Percentiles rank a stretch among this genome's conserved stretches.
Evolutionary conservation across 2,888 invertebrate genomes (phyloP).

Genomic region (Allolobophora icterica): DNA sequence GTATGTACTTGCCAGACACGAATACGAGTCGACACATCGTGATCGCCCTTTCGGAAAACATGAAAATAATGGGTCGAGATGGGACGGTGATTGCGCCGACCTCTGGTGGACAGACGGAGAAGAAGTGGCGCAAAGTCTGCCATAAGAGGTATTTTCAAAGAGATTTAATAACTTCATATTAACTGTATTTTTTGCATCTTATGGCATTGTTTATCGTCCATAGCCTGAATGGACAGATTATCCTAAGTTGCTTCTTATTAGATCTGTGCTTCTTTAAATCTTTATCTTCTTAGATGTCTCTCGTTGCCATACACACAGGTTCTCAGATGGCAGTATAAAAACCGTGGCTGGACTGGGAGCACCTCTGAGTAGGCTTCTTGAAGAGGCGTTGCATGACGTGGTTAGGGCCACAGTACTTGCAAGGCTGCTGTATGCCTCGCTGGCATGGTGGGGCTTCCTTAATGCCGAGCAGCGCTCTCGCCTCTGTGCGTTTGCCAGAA

Average conservation of each 20-base stretch:
- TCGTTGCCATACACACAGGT: background rate
- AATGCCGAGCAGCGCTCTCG: no score
- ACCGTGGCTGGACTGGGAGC: no score
- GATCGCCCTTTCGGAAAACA: constrained; percentile 83
- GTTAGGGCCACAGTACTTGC: no score
- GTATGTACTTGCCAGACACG: constrained; percentile 87
- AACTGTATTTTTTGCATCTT: background rate
- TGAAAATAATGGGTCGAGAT: constrained; percentile 78
- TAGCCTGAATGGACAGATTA: background rate
- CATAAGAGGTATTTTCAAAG: constrained; percentile 67
- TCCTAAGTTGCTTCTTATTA: background rate
- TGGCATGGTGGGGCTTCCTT: no score
- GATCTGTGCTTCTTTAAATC: background rate
- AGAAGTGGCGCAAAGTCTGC: constrained; percentile 56
- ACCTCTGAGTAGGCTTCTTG: no score
- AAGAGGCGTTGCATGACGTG: no score
- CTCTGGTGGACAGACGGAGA: constrained; percentile 71
- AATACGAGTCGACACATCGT: constrained; percentile 85
- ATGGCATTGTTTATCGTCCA: background rate
- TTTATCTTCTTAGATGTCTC: background rate
- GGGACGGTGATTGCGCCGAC: constrained; percentile 52
- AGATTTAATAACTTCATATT: background rate
- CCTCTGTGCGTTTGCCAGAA: no score
- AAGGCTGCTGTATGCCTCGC: no score
- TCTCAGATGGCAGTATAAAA: no score